Percentiles rank a stretch among this genome's conserved stretches.
phyloP scores from a whole-genome alignment of 2,797 vertebrate species.

The Mionectes olivaceus region DNA sequence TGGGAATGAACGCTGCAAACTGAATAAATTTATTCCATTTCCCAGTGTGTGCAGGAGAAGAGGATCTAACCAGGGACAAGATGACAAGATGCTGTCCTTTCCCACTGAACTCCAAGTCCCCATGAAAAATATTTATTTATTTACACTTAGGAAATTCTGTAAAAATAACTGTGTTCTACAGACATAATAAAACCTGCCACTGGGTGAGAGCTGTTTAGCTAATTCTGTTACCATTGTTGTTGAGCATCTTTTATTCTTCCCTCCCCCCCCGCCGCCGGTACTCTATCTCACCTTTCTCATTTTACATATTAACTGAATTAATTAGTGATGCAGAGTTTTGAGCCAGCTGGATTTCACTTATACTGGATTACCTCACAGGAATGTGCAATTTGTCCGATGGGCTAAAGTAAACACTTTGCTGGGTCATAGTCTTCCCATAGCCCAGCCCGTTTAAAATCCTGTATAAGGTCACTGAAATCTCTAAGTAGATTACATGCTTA shows the following conservation, averaged over 20 bases:
- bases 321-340: background rate
- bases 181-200: background rate
- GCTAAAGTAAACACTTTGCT: background rate
- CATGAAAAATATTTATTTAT: background rate
- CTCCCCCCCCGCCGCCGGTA: background rate
- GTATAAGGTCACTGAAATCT: background rate
- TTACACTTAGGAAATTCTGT: background rate
- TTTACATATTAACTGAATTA: slow-evolving; percentile 4
- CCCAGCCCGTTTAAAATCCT: background rate
- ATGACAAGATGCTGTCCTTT: background rate
- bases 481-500: background rate
- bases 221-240: background rate
- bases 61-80: background rate
- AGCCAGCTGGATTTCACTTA: background rate
- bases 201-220: background rate
- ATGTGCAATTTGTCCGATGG: background rate
- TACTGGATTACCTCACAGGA: slow-evolving; percentile 4
- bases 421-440: background rate
- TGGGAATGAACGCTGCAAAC: background rate
- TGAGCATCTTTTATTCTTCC: rapidly evolving
- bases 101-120: background rate
- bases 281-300: background rate
- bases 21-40: background rate
- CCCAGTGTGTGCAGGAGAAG: background rate
- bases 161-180: background rate